Base-by-base conservation (phyloP, 2,113 vertebrate genomes). In the Leptobrachium ailaonicum region DNA sequence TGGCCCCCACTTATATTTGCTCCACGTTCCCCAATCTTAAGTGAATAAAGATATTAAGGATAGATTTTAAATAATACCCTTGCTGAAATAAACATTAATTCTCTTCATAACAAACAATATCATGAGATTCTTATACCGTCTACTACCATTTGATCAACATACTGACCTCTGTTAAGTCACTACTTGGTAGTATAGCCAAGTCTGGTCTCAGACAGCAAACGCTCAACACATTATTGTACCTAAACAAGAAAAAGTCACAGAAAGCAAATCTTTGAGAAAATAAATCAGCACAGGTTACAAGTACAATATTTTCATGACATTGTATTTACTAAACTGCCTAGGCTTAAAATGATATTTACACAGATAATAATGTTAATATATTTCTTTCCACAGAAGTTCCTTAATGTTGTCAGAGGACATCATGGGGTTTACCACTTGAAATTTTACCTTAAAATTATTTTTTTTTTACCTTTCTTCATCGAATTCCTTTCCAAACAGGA, bases 391-490 rank as follows among this genome's bases (percentile, higher is more conserved):
- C 20, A 32, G 20, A 32, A 32, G 20, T 32, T 32, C 20, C 20
- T 32, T 32, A 32, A 32, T 32, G 20, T 32, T 32, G 20, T 32
- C 20, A 32, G 20, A 32, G 20, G 20, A 32, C 20, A 32, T 32
- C 20, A 32, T 32, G 20, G 20, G 20, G 20, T 32, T 32, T 32
- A 32, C 20, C 20, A 32, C 20, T 32, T 32, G 20, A 32, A 32
- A 32, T 32, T 32, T 32, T 32, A 32, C 20, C 20, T 32, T 32
- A 32, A 50, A 50, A n/a, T n/a, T n/a, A n/a, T n/a, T n/a, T n/a
- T n/a, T n/a, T n/a, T n/a, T n/a, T n/a, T n/a, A 95, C 96, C 95
- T 97, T 85, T 98, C 96, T 86, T 97, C 96, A 63, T 97, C 93
- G 73, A 93, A 96, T 2, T 94, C 94, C 84, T 94, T 95, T 79